Percentiles rank a stretch among this genome's conserved stretches.
Evolutionary conservation across 1,140 invertebrate genomes (phyloP).

Genomic region (Cherax quadricarinatus): DNA sequence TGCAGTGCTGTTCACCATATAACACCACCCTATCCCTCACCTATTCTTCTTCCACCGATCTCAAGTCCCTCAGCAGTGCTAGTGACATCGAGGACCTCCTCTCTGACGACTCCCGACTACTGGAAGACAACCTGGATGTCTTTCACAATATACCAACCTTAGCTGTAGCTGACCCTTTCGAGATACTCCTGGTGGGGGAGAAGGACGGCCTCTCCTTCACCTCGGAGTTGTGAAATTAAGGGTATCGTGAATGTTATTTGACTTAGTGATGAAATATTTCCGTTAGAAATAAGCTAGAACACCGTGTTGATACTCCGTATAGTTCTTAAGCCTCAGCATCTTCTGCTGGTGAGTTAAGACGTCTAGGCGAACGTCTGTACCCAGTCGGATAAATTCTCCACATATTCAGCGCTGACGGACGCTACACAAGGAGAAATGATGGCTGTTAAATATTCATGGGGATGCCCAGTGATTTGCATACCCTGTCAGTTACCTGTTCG

Average conservation of each 20-base stretch:
- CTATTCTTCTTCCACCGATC: conserved; percentile 4
- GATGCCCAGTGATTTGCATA: background rate
- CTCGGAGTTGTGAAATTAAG: conserved; percentile 28
- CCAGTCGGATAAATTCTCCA: too few relatives aligned
- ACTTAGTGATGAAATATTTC: background rate
- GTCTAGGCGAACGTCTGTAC: background rate
- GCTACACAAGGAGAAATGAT: conserved; percentile 5
- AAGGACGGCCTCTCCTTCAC: conserved; percentile 26
- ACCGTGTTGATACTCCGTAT: background rate
- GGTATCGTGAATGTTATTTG: background rate
- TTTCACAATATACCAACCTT: conserved; percentile 38
- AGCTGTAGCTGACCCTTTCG: conserved; percentile 37
- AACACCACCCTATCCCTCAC: background rate
- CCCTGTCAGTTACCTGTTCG: background rate
- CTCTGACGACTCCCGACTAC: conserved; percentile 43
- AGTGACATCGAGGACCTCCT: conserved; percentile 54
- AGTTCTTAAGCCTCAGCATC: background rate
- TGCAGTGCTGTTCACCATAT: background rate
- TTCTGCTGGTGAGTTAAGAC: background rate
- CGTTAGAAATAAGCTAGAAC: background rate
- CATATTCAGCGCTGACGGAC: background rate
- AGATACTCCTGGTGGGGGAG: conserved; percentile 18
- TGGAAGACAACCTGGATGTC: conserved; percentile 51
- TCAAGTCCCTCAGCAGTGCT: conserved; percentile 31
- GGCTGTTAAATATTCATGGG: background rate